Base-by-base conservation (phyloP, 2,888 invertebrate genomes). In the Heteropelma amictum region DNA sequence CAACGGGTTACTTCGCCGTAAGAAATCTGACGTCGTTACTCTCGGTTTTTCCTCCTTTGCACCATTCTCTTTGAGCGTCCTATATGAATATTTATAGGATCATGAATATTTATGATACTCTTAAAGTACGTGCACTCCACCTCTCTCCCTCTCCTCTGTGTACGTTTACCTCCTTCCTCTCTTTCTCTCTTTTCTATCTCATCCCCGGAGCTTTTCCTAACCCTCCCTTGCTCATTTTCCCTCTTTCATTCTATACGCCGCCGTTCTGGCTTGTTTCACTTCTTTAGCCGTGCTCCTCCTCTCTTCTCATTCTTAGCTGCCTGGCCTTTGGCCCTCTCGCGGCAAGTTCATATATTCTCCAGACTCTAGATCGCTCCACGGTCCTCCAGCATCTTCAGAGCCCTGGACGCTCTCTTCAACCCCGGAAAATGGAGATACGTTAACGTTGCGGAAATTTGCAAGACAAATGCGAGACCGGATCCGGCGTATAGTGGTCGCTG, bases 61-160 rank as follows among this genome's bases (percentile, higher is more conserved):
- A 80, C 80, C 80, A 82, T 83, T 82, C 82, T 78, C 83, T 83
- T 83, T 82, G 82, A 81, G 78, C 80, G 78, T 64, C 45, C 63
- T 47, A 70, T 78, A 83, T 84, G 84, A 83, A 84, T 84, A 84
- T 84, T 83, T 84, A 84, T 79, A 80, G 72, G 65, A 74, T 80
- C 82, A 80, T 84, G 84, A 84, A 84, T 84, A 84, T 84, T 83
- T 83, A 84, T 80, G 78, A 77, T 78, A 76, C 80, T 80, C 77
- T 69, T n/a, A 79, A 79, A 79, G 79, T 77, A 78, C 76, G 72
- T 79, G 79, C 78, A 80, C 76, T 51, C 49, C 51, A 38, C 38
- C 60, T 33, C 60, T 51, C 49, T 60, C 60, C 6, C 58, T 49
- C 49, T 23, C 58, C 38, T n/a, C 26, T 53, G n/a, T 45, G 30